Evolutionary conservation across 1,140 invertebrate genomes (phyloP).

Genomic region (Drosophila ficusphila): DNA sequence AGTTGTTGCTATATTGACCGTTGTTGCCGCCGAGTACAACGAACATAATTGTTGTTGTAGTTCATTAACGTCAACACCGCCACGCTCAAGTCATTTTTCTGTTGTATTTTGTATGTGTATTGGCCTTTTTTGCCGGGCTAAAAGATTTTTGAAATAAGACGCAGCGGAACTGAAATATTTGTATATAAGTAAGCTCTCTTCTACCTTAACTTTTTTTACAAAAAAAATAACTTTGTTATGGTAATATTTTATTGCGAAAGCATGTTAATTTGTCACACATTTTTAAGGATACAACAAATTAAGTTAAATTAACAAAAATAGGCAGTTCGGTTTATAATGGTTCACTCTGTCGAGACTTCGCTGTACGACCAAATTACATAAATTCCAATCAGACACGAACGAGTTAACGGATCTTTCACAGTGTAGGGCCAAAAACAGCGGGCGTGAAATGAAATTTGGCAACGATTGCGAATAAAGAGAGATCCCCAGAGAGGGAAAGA

Average conservation of each 20-base stretch:
- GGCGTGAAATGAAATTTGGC: constrained; percentile 46
- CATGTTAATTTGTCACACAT: too few relatives aligned
- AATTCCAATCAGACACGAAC: neutral
- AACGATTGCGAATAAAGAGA: constrained; percentile 35
- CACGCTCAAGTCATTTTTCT: constrained; percentile 24
- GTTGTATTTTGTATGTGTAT: constrained; percentile 8
- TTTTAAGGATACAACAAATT: too few relatives aligned
- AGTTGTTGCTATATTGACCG: neutral
- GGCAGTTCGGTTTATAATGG: neutral
- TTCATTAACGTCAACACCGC: constrained; percentile 48
- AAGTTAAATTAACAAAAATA: too few relatives aligned
- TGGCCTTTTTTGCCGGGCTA: constrained; percentile 31
- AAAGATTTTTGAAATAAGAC: constrained; percentile 34
- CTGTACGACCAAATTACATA: neutral
- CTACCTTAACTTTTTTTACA: neutral
- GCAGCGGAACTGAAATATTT: neutral
- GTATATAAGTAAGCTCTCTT: neutral
- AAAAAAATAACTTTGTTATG: neutral
- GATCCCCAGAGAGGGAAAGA: constrained; percentile 7
- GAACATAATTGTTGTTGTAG: constrained; percentile 34
- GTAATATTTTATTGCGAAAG: too few relatives aligned
- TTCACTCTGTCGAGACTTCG: neutral
- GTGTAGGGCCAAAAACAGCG: constrained; percentile 17
- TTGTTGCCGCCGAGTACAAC: constrained; percentile 1
- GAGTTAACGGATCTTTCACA: constrained; percentile 6